phyloP scores from a whole-genome alignment of 2,113 vertebrate species.

The Junco hyemalis region DNA sequence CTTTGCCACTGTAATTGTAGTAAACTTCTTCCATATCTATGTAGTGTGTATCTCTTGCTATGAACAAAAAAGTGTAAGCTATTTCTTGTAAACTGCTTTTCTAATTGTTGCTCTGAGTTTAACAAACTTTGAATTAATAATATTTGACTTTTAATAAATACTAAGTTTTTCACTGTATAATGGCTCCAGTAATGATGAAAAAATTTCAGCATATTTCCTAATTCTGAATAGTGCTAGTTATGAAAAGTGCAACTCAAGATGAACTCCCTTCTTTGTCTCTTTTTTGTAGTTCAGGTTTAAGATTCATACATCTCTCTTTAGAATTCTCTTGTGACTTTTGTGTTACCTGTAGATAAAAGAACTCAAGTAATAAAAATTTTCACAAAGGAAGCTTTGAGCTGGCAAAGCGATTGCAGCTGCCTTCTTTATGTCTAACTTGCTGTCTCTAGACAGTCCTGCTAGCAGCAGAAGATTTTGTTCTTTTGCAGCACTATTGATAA shows the following conservation, averaged over 20 bases:
- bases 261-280: neutral
- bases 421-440: neutral
- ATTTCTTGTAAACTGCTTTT: neutral
- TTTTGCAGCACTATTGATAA: neutral
- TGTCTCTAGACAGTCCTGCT: neutral
- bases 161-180: neutral
- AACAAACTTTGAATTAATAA: neutral
- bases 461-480: neutral
- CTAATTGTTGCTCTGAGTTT: neutral
- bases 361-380: neutral
- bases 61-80: neutral
- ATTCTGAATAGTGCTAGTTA: neutral
- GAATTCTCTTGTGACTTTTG: neutral
- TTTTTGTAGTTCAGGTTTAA: neutral
- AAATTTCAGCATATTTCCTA: neutral
- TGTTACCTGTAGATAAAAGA: neutral
- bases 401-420: neutral
- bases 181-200: neutral
- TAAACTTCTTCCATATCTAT: neutral
- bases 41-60: neutral
- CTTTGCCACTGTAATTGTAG: neutral
- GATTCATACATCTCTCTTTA: neutral
- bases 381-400: neutral
- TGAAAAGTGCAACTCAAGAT: neutral
- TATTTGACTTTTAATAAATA: neutral